A percentile compares a stretch with the other conserved stretches of the same genome.
phyloP scores from a whole-genome alignment of 2,888 invertebrate genomes.

The Phyllotreta striolata region DNA sequence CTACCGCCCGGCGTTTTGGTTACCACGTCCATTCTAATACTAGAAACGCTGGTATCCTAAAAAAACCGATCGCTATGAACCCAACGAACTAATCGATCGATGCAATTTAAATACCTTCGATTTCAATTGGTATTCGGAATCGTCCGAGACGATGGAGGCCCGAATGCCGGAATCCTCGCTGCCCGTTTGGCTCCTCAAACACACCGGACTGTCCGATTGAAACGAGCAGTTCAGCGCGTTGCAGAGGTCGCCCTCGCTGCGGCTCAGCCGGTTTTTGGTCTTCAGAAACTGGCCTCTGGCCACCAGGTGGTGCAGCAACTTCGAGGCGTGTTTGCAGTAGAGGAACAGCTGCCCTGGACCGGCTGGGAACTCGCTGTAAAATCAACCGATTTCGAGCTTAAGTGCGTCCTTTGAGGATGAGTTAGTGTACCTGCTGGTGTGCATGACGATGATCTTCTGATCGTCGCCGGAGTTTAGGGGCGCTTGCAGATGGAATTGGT shows the following conservation, averaged over 20 bases:
- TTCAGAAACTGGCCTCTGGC: slow-evolving; percentile 60
- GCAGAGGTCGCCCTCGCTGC: slow-evolving; percentile 64
- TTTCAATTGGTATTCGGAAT: slow-evolving; percentile 52
- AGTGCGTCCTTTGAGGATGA: not conserved
- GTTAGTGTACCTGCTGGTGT: slow-evolving; percentile 66
- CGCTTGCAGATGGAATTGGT: slow-evolving; percentile 65
- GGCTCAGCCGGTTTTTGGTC: slow-evolving; percentile 57
- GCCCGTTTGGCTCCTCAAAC: slow-evolving; percentile 54
- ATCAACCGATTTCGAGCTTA: slow-evolving; percentile 20
- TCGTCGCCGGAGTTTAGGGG: slow-evolving; percentile 64
- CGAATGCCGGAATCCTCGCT: slow-evolving; percentile 59
- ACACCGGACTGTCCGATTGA: slow-evolving; percentile 52
- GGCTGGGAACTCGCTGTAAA: slow-evolving; percentile 62
- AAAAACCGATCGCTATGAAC: slow-evolving; percentile 33
- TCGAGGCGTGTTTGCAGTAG: slow-evolving; percentile 62
- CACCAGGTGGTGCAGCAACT: slow-evolving; percentile 61
- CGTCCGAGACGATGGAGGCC: slow-evolving; percentile 57
- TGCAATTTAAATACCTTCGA: slow-evolving; percentile 50
- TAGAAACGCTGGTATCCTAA: slow-evolving; percentile 54
- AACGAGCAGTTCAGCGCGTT: slow-evolving; percentile 42
- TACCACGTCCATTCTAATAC: slow-evolving; percentile 56
- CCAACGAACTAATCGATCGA: slow-evolving; percentile 13
- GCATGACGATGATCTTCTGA: slow-evolving; percentile 68
- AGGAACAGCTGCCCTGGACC: slow-evolving; percentile 65
- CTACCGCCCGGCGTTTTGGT: slow-evolving; percentile 60